These are phyloP conservation scores for Poeciliopsis paucimaculata DNA, from an alignment of 2,797 vertebrate genomes.

Conservation along the genomic window DNA sequence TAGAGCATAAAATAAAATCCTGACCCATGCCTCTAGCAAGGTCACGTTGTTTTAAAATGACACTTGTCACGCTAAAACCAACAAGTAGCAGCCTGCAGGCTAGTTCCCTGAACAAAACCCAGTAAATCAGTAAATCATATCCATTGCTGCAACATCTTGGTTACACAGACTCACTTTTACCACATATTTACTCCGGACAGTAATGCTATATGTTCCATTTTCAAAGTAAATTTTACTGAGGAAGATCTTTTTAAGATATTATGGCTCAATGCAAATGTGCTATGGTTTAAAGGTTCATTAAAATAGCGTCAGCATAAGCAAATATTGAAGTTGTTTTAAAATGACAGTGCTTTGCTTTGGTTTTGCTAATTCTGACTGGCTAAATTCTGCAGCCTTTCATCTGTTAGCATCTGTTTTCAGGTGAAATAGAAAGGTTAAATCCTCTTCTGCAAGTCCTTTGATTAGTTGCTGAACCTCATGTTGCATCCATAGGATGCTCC, in stretches of 20 bases:
- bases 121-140: neutral
- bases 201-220: neutral
- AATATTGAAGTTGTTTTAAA: neutral
- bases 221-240: neutral
- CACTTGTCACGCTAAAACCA: neutral
- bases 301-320: neutral
- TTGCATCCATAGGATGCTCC: neutral
- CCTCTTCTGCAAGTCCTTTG: slow-evolving; percentile 2
- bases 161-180: neutral
- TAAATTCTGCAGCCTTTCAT: neutral
- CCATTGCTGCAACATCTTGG: neutral
- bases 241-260: neutral
- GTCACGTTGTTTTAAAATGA: neutral
- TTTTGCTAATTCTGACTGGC: slow-evolving; percentile 12
- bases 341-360: neutral
- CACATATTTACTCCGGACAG: neutral
- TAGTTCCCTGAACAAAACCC: neutral
- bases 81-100: neutral
- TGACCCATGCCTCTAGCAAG: neutral
- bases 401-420: neutral
- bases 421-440: slow-evolving; percentile 16
- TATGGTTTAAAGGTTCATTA: neutral
- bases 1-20: neutral
- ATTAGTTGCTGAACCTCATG: slow-evolving; percentile 1
- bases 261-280: neutral